These are phyloP conservation scores for Micrasema longulum DNA, from an alignment of 1,140 invertebrate species.

Conservation along the genomic window DNA sequence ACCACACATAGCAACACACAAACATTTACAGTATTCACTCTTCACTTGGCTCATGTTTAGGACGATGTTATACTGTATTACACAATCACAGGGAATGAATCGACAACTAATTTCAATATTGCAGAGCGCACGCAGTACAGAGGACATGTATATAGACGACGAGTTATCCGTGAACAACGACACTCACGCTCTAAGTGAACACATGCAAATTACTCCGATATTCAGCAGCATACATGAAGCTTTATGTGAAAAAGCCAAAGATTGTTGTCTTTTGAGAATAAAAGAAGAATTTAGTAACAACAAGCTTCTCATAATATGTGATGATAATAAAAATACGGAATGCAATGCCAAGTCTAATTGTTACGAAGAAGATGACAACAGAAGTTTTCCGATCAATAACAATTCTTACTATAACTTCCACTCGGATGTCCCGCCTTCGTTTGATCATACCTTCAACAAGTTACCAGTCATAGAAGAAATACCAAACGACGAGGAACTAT, in stretches of 20 bases:
- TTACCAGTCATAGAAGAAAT: slow-evolving; percentile 49
- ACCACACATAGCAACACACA: no score
- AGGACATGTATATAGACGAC: slow-evolving; percentile 68
- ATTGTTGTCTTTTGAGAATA: slow-evolving; percentile 65
- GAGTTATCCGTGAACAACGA: slow-evolving; percentile 64
- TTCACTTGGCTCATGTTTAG: no score
- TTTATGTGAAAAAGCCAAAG: slow-evolving; percentile 62
- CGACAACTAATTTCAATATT: no score
- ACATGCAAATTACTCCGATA: slow-evolving; percentile 61
- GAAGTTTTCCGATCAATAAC: background rate
- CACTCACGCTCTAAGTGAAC: slow-evolving; percentile 61
- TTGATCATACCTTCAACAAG: slow-evolving; percentile 5
- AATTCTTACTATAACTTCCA: slow-evolving; percentile 23
- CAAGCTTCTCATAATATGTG: slow-evolving; percentile 44
- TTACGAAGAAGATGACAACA: slow-evolving; percentile 41
- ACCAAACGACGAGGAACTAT: slow-evolving; percentile 43
- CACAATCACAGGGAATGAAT: no score
- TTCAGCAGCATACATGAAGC: slow-evolving; percentile 64
- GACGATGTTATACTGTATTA: no score
- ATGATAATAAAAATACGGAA: slow-evolving; percentile 6
- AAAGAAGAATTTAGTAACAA: slow-evolving; percentile 51
- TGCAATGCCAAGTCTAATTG: background rate
- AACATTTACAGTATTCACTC: no score
- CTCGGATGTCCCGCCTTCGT: slow-evolving; percentile 29
- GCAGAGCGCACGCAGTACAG: slow-evolving; percentile 67